A percentile compares a stretch with the other conserved stretches of the same genome.
phyloP scores from a whole-genome alignment of 2,888 invertebrate species.

The Oxycera nigricornis region DNA sequence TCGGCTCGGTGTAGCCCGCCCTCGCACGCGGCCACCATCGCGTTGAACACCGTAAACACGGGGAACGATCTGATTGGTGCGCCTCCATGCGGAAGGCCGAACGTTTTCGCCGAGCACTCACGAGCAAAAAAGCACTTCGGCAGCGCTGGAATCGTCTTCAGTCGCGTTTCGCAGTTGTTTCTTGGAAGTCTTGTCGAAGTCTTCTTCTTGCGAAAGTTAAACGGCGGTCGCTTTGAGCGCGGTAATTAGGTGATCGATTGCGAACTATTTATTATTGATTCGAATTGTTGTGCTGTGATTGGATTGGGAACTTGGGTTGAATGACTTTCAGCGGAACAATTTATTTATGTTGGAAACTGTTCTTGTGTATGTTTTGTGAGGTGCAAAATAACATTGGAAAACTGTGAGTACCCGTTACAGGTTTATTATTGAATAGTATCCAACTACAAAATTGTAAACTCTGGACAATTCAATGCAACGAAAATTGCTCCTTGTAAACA shows the following conservation, averaged over 20 bases:
- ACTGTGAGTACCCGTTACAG: too few relatives aligned
- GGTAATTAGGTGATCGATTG: not conserved
- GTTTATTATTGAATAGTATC: too few relatives aligned
- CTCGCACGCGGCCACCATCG: conserved; percentile 12
- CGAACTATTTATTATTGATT: not conserved
- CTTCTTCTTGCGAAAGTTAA: not conserved
- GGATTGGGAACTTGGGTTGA: not conserved
- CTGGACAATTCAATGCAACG: too few relatives aligned
- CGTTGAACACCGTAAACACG: not conserved
- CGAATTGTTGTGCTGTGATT: not conserved
- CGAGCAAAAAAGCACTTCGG: not conserved
- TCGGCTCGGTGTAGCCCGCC: not conserved
- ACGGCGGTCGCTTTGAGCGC: not conserved
- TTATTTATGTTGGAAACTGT: not conserved
- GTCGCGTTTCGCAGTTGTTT: not conserved
- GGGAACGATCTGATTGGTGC: conserved; percentile 28
- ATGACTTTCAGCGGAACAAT: not conserved
- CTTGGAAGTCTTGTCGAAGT: not conserved
- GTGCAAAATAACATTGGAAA: not conserved
- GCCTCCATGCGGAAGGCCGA: too few relatives aligned
- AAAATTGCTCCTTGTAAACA: too few relatives aligned
- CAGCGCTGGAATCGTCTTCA: not conserved
- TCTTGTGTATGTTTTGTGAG: not conserved
- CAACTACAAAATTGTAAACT: too few relatives aligned
- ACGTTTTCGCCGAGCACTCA: not conserved